phyloP scores from a whole-genome alignment of 2,113 vertebrate species.

The Sinocyclocheilus anshuiensis region DNA sequence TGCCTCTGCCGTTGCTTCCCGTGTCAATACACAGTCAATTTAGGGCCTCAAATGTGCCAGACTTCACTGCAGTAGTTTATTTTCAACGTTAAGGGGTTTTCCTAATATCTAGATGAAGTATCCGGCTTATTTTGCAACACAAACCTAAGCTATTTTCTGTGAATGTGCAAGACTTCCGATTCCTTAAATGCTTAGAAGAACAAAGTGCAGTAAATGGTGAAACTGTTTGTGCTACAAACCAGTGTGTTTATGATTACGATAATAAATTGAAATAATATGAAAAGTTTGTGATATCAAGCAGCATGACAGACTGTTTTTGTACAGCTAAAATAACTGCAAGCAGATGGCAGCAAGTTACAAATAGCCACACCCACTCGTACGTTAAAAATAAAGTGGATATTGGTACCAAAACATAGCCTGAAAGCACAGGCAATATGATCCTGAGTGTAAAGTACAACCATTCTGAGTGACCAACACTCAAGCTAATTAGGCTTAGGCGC shows the following conservation, averaged over 20 bases:
- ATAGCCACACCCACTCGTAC: neutral
- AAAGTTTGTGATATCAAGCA: no score
- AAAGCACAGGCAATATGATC: neutral
- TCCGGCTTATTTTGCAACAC: neutral
- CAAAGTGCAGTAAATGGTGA: neutral
- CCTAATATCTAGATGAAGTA: neutral
- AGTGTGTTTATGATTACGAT: neutral
- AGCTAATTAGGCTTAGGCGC: slow-evolving; percentile 1
- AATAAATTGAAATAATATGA: no score
- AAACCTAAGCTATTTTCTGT: neutral
- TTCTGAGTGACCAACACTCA: slow-evolving; percentile 18
- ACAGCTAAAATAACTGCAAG: no score
- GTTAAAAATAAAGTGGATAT: neutral
- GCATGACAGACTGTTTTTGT: no score
- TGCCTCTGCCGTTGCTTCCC: slow-evolving; percentile 46
- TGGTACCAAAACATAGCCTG: neutral
- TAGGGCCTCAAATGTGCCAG: slow-evolving; percentile 47
- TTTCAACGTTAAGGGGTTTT: neutral
- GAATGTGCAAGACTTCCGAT: neutral
- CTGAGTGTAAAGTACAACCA: neutral
- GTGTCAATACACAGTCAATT: slow-evolving; percentile 53
- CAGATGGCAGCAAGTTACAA: no score
- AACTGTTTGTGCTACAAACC: neutral
- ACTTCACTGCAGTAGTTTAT: slow-evolving; percentile 11
- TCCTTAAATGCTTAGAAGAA: neutral